Evolutionary conservation across 2,797 vertebrate species (phyloP).

Genomic region (Lindbergichthys nudifrons): DNA sequence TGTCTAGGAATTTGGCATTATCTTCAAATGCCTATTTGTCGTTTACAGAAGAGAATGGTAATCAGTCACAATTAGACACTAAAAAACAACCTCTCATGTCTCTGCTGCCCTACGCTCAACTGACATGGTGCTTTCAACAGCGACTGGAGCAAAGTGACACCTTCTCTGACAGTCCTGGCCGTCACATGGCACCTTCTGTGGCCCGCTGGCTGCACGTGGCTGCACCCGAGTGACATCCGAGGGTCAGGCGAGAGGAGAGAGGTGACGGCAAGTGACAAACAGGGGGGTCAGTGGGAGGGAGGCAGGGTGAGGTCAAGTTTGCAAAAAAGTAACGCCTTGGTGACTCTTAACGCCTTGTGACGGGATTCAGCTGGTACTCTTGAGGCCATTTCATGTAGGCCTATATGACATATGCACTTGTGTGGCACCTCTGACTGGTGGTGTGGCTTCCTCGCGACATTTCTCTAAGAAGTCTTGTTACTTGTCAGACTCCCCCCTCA

Average conservation of each 20-base stretch:
- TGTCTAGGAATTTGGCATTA: fast-evolving
- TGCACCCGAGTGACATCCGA: constrained; percentile 61
- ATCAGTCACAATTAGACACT: not conserved
- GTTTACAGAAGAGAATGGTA: not conserved
- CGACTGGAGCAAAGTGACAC: constrained; percentile 58
- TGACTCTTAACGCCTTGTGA: constrained; percentile 70
- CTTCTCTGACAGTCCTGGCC: constrained; percentile 73
- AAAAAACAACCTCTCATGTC: constrained; percentile 30
- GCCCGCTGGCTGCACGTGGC: constrained; percentile 54
- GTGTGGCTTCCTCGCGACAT: constrained; percentile 67
- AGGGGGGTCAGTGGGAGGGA: constrained; percentile 36
- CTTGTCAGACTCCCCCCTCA: constrained; percentile 68
- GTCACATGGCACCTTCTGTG: constrained; percentile 66
- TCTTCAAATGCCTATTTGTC: not conserved
- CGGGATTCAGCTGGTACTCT: constrained; percentile 78
- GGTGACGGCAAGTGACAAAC: constrained; percentile 75
- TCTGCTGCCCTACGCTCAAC: constrained; percentile 47
- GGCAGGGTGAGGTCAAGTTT: constrained; percentile 48
- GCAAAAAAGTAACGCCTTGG: constrained; percentile 59
- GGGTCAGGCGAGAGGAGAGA: constrained; percentile 66
- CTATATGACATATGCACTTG: constrained; percentile 79
- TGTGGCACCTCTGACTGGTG: constrained; percentile 71
- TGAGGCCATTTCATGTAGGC: constrained; percentile 68
- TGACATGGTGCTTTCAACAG: constrained; percentile 61
- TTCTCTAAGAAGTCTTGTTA: constrained; percentile 68